Conservation (phyloP, 2,797 vertebrate species). For the Semotilus atromaculatus region DNA sequence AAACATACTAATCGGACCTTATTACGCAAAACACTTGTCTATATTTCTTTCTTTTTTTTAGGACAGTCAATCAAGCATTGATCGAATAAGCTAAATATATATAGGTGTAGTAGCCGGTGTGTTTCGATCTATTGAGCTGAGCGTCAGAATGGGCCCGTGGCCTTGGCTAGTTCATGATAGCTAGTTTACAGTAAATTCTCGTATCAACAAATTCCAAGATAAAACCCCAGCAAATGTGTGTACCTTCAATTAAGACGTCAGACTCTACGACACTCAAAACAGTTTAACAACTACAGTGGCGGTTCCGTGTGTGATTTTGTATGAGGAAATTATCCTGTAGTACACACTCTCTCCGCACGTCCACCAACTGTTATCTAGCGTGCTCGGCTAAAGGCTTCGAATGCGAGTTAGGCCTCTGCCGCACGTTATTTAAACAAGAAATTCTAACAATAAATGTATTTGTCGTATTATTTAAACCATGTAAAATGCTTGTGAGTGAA, state of each 20-base stretch:
- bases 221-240: neutral
- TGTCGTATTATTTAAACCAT: neutral
- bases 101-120: neutral
- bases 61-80: neutral
- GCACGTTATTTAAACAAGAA: slow-evolving; percentile 62
- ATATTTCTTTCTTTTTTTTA: neutral
- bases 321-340: slow-evolving; percentile 17
- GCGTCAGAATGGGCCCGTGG: slow-evolving; percentile 26
- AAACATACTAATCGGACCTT: neutral
- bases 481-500: neutral
- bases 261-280: neutral
- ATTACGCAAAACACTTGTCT: neutral
- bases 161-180: slow-evolving; percentile 5
- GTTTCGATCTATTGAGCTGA: slow-evolving; percentile 2
- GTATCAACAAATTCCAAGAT: neutral
- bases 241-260: neutral
- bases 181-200: neutral
- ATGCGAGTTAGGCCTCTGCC: slow-evolving; percentile 70
- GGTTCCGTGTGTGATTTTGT: slow-evolving; percentile 9
- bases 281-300: neutral
- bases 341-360: slow-evolving; percentile 63
- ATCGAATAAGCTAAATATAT: neutral
- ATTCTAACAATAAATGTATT: slow-evolving; percentile 8
- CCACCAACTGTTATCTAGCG: slow-evolving; percentile 34
- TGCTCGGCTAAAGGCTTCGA: slow-evolving; percentile 51